Percentiles rank a stretch among this genome's conserved stretches.
phyloP scores from a whole-genome alignment of 2,888 invertebrate species.

The Euzophera pinguis region DNA sequence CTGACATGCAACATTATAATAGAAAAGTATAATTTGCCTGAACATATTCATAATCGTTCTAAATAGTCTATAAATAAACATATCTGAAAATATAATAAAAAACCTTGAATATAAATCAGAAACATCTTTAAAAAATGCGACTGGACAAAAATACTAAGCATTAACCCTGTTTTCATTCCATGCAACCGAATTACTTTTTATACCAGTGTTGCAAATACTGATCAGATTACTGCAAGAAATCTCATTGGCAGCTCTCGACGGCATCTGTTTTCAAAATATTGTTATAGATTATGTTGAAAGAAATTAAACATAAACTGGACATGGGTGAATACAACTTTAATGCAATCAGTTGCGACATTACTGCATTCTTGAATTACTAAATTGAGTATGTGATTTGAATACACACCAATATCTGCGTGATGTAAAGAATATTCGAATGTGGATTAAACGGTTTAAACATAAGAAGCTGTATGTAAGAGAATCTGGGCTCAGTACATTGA shows the following conservation, averaged over 20 bases:
- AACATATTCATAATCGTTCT: neutral
- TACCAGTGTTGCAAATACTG: neutral
- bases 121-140: too few relatives aligned
- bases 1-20: constrained; percentile 5
- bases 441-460: constrained; percentile 50
- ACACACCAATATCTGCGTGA: constrained; percentile 3
- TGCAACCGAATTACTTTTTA: neutral
- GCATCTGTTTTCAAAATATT: constrained; percentile 1
- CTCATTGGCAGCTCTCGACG: neutral
- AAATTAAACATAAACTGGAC: constrained; percentile 7
- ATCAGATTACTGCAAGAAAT: constrained; percentile 1
- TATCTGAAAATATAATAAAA: too few relatives aligned
- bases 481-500: constrained; percentile 60
- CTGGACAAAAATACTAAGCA: too few relatives aligned
- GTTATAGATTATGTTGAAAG: constrained; percentile 11
- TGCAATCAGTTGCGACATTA: constrained; percentile 13
- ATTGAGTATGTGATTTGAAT: constrained; percentile 12
- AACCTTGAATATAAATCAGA: too few relatives aligned
- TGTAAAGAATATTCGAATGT: constrained; percentile 28
- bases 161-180: neutral
- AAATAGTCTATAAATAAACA: neutral
- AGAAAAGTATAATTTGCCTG: neutral
- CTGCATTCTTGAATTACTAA: constrained; percentile 13
- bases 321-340: constrained; percentile 12
- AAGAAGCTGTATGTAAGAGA: constrained; percentile 41